Base-by-base conservation (phyloP, 2,113 vertebrate species). In the Tiliqua scincoides region DNA sequence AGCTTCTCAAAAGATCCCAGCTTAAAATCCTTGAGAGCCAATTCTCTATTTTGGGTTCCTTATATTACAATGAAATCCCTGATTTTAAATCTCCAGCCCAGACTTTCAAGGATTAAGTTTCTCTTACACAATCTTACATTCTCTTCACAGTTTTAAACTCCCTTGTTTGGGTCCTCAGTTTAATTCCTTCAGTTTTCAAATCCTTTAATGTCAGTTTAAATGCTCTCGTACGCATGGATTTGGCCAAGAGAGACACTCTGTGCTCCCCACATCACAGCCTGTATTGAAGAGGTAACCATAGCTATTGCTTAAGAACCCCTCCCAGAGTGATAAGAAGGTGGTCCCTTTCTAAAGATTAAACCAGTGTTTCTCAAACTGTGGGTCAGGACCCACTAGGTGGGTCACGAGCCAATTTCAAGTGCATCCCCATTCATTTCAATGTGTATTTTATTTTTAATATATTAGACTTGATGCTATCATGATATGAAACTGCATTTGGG, bases 11-110 rank as follows among this genome's bases (percentile, higher is more conserved):
- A 79, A 10, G 27, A n/a, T 30, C 15, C 61, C 27, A 32, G 62
- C 2, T 10, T 20, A 6, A 32, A 48, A 81, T 6, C 32, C 15
- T n/a, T 32, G 8, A 52, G 61, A 17, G 32, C 63, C 21, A 48
- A 3, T n/a, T 32, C 63, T 52, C 63, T 21, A 12, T 3, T 6
- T 52, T 40, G 18, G 65, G 67, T 81, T 48, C 63, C 65, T 52
- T 52, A 68, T 27, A 54, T 81, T 81, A 48, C 43, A 52, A 68
- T 52, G n/a, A 68, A 81, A 81, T 52, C 79, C 79, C 63, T 81
- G 32, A 14, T 10, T 68, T 81, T 68, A 81, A 81, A 52, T 52
- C 79, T 67, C 52, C 43, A 23, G 79, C 12, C 43, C 11, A 77
- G 75, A 59, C 40, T 48, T 81, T 81, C 40, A 52, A 11, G 62